phyloP scores from a whole-genome alignment of 2,888 invertebrate species.

The Leucophenga maculata region DNA sequence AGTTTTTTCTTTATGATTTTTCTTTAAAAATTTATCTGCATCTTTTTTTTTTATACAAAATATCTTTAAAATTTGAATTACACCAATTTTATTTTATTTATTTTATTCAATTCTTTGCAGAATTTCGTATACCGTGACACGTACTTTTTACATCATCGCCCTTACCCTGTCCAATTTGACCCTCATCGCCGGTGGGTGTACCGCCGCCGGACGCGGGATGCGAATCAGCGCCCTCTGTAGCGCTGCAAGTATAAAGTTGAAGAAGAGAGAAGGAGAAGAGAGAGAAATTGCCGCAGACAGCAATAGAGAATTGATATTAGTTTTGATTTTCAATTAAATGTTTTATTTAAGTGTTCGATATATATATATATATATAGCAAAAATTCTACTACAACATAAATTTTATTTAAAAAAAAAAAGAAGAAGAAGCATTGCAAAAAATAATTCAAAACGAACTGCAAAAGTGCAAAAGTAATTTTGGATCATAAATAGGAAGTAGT shows the following conservation, averaged over 20 bases:
- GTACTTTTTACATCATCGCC: conserved; percentile 68
- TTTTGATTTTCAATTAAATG: neutral
- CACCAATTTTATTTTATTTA: conserved; percentile 49
- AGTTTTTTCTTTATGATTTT: conserved; percentile 17
- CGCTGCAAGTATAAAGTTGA: conserved; percentile 74
- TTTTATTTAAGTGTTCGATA: too few species aligned
- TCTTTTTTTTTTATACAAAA: conserved; percentile 24
- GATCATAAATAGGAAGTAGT: too few species aligned
- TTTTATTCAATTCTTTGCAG: conserved; percentile 40
- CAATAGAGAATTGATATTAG: neutral
- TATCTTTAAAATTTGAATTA: too few species aligned
- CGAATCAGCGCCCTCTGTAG: conserved; percentile 92
- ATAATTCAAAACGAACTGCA: too few species aligned
- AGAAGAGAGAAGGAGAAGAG: conserved; percentile 6
- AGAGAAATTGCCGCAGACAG: conserved; percentile 26
- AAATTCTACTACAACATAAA: too few species aligned
- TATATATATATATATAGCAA: too few species aligned
- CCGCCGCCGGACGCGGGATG: conserved; percentile 84
- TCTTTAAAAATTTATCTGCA: conserved; percentile 28
- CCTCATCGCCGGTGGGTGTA: conserved; percentile 83
- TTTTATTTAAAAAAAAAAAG: too few species aligned
- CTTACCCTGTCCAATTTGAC: conserved; percentile 83
- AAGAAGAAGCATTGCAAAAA: too few species aligned
- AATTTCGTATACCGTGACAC: conserved; percentile 60
- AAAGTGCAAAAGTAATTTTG: too few species aligned